Base-by-base conservation (phyloP, 1,140 invertebrate genomes). In the Marisa cornuarietis region DNA sequence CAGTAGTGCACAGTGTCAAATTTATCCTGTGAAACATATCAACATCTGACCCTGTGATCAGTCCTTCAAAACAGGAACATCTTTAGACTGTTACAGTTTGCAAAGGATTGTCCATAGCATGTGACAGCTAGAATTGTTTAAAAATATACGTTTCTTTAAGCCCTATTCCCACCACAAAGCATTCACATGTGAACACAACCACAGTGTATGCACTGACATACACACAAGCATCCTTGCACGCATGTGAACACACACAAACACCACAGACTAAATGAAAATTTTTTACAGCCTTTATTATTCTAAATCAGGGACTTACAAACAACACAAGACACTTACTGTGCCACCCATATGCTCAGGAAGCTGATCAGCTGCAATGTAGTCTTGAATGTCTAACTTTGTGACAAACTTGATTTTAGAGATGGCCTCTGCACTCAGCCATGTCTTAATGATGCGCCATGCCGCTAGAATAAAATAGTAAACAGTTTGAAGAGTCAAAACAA, bases 401-500 rank as follows among this genome's bases (percentile, higher is more conserved):
- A 97, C 93, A 92, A 97, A 96, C 90, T 96, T 97, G 87, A 99
- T 95, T 92, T 95, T 95, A 87, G 96, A 94, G 51, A 97, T 94
- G 61, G 95, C 96, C 90, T 97, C 96, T 10, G 95, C 94, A 62
- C 96, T 97, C 75, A 99, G 90, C 93, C 96, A 94, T 0, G 94
- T 93, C 91, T 98, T 98, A 65, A 99, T 96, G 69, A 99, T 93
- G 91, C 96, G 98, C 92, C 98, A 98, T 4, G 96, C 95, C 84
- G 97, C 96, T 96, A 87, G 66, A 92, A 93, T 31, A 76, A 58
- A 72, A 68, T 42, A 42, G 31, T 42, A 42, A 42, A 42, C 2
- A 42, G 31, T 42, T 78, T 73, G 85, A 85, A 65, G 84, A 83
- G 14, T 84, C 63, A 78, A 85, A 79, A 84, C 83, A 54, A 61